Evolutionary conservation across 1,140 invertebrate genomes (phyloP).

Genomic region (Drosophila aff.): DNA sequence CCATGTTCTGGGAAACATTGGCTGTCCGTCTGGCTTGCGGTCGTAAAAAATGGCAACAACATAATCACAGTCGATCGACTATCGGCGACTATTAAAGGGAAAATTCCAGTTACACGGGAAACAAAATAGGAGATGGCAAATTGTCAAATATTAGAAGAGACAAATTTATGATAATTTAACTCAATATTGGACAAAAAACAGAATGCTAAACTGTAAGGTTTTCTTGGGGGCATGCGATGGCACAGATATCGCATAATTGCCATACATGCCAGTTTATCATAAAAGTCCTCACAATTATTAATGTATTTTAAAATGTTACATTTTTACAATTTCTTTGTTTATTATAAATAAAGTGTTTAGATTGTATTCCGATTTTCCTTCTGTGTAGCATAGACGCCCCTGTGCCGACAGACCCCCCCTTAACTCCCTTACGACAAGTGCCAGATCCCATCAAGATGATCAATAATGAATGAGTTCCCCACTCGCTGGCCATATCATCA

Average conservation of each 20-base stretch:
- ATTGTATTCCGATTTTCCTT: not conserved
- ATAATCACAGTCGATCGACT: conserved; percentile 71
- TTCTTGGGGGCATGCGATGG: no score
- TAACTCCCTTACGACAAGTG: conserved; percentile 30
- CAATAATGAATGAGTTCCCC: conserved; percentile 37
- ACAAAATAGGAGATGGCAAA: not conserved
- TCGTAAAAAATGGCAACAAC: conserved; percentile 77
- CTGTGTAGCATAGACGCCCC: conserved; percentile 3
- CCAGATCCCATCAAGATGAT: conserved; percentile 41
- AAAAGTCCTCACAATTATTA: no score
- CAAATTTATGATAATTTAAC: no score
- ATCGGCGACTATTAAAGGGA: conserved; percentile 67
- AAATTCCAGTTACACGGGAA: not conserved
- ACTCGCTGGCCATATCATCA: conserved; percentile 21
- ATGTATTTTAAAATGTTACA: no score
- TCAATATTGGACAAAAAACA: no score
- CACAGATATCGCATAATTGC: no score
- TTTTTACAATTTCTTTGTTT: no score
- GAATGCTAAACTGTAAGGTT: no score
- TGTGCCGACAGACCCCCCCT: conserved; percentile 1
- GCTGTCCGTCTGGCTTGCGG: conserved; percentile 44
- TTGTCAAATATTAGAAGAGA: not conserved
- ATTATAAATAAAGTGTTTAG: no score
- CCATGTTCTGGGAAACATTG: conserved; percentile 18
- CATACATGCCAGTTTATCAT: no score